phyloP scores from a whole-genome alignment of 2,113 vertebrate species.

The Salvelinus fontinalis region DNA sequence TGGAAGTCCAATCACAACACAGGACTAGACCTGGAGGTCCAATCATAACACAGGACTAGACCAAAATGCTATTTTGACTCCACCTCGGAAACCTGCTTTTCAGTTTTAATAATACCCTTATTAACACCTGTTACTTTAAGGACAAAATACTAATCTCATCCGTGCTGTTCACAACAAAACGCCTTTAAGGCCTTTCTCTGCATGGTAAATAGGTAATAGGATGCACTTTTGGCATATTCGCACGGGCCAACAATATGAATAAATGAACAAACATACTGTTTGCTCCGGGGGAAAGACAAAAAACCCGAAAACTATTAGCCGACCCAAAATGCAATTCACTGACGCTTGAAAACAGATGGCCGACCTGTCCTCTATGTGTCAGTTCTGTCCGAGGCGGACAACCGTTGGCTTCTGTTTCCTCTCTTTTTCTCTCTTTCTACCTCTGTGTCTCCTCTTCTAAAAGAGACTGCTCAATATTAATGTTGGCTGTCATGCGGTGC shows the following conservation, averaged over 20 bases:
- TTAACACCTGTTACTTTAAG: too few relatives aligned
- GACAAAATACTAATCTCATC: neutral
- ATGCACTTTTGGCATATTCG: conserved; percentile 52
- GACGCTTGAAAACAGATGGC: conserved; percentile 57
- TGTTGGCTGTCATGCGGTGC: conserved; percentile 48
- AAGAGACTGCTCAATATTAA: conserved; percentile 65
- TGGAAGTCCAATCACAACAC: too few relatives aligned
- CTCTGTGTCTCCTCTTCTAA: conserved; percentile 13
- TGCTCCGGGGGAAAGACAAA: conserved; percentile 59
- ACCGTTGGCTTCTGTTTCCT: neutral
- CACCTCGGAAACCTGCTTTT: too few relatives aligned
- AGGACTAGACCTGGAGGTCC: too few relatives aligned
- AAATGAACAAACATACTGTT: conserved; percentile 70
- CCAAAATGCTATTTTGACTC: too few relatives aligned
- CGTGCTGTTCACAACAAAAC: too few relatives aligned
- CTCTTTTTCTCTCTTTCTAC: conserved; percentile 8
- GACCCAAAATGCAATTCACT: conserved; percentile 5
- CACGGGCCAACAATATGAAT: conserved; percentile 58
- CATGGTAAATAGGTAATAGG: conserved; percentile 8
- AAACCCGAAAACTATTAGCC: neutral
- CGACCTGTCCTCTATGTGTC: conserved; percentile 48
- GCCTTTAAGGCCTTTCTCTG: too few relatives aligned
- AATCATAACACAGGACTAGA: too few relatives aligned
- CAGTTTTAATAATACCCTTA: too few relatives aligned
- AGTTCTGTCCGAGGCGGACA: neutral